A percentile compares a stretch with the other conserved stretches of the same genome.
Evolutionary conservation across 2,113 vertebrate genomes (phyloP).

Genomic region (Rhinoptilus africanus): DNA sequence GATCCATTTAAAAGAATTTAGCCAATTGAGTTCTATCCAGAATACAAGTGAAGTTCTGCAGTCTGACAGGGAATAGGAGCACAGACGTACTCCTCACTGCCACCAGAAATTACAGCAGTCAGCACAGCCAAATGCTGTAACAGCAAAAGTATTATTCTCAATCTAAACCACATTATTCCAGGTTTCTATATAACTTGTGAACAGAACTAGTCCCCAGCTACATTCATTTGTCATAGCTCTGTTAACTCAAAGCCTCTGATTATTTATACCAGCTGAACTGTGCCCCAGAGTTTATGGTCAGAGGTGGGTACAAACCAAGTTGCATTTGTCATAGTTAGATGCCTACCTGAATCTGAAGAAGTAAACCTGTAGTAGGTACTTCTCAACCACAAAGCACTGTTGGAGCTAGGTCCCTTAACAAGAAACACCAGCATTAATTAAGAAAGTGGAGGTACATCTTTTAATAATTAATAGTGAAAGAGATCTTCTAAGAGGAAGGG

Average conservation of each 20-base stretch:
- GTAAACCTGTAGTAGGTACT: neutral
- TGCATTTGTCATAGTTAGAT: neutral
- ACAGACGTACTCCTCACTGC: neutral
- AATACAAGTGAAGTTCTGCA: neutral
- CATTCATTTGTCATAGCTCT: neutral
- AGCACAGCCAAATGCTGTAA: neutral
- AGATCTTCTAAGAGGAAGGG: neutral
- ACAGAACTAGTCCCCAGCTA: neutral
- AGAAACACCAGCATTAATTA: slow-evolving; percentile 5
- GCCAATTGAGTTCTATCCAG: neutral
- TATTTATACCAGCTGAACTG: neutral
- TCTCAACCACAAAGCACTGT: neutral
- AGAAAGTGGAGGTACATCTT: neutral
- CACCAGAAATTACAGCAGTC: neutral
- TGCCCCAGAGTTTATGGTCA: neutral
- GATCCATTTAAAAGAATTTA: neutral
- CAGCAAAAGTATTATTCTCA: neutral
- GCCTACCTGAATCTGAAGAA: neutral
- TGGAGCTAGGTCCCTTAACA: neutral
- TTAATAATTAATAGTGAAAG: slow-evolving; percentile 48
- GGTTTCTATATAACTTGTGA: neutral
- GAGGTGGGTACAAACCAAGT: neutral
- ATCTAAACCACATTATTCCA: neutral
- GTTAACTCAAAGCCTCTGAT: neutral
- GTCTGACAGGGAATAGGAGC: neutral